Evolutionary conservation across 2,888 invertebrate species (phyloP).

Genomic region (Hirtodrosophila cameraria): DNA sequence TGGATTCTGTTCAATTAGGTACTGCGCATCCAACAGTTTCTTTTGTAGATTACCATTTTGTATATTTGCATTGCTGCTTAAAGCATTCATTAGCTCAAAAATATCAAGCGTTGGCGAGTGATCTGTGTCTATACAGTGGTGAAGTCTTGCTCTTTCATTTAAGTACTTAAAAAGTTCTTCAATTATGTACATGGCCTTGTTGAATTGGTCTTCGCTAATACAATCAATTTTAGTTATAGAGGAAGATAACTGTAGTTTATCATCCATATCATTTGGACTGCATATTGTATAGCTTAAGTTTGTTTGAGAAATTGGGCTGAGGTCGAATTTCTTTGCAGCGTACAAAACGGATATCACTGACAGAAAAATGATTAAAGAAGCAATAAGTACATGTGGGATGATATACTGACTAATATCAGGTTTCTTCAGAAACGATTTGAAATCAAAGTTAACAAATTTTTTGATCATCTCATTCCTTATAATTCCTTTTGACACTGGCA

Average conservation of each 20-base stretch:
- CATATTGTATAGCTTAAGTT: slow-evolving; percentile 86
- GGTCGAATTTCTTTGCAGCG: slow-evolving; percentile 85
- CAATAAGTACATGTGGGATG: slow-evolving; percentile 87
- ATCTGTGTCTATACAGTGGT: slow-evolving; percentile 73
- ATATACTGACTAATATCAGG: slow-evolving; percentile 82
- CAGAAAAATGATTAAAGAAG: slow-evolving; percentile 87
- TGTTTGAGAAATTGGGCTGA: slow-evolving; percentile 81
- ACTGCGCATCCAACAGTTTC: slow-evolving; percentile 86
- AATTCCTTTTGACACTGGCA: slow-evolving; percentile 36
- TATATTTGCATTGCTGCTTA: slow-evolving; percentile 81
- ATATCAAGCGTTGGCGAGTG: slow-evolving; percentile 46
- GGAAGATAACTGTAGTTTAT: slow-evolving; percentile 1
- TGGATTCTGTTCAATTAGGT: slow-evolving; percentile 89
- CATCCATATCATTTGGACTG: slow-evolving; percentile 76
- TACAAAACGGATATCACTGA: slow-evolving; percentile 88
- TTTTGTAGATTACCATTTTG: slow-evolving; percentile 85
- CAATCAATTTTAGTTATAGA: slow-evolving; percentile 86
- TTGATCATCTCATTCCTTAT: slow-evolving; percentile 46
- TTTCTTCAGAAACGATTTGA: slow-evolving; percentile 51
- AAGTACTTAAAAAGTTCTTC: slow-evolving; percentile 88
- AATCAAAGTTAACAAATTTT: slow-evolving; percentile 42
- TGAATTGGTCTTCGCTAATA: slow-evolving; percentile 87
- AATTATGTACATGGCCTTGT: slow-evolving; percentile 87
- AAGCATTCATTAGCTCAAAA: slow-evolving; percentile 47
- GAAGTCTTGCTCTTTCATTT: slow-evolving; percentile 85